Evolutionary conservation across 1,140 invertebrate species (phyloP), one percentile per base, ranked within the genome.

Genomic region (Trachymyrmex cornetzi): DNA sequence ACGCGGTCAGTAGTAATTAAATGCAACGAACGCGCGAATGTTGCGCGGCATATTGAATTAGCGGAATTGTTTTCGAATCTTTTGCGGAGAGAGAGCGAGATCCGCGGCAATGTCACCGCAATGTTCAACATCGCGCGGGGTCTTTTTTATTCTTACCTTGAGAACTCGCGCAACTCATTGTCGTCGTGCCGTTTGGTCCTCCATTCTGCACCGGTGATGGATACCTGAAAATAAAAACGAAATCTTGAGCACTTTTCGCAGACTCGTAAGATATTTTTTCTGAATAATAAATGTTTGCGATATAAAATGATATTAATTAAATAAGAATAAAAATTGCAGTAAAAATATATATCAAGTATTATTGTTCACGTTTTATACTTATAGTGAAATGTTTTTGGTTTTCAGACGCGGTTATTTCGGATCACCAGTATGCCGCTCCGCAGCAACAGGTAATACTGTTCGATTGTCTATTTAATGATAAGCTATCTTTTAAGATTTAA

Each of bases 171-270:
- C 95, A 95, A 69, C 91, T 95, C 93, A 95, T 95, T 61, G 80
- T 81, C 77, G 94, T 92, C 61, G 92, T 91, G 11, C 93, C 93
- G 57, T 93, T 94, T 57, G 93, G 94, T 77, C 92, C 94, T 86
- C 94, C 94, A 63, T 95, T 94, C 87, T 94, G 94, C 66, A 95
- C 94, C 38, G 95, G 95, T 59, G 95, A 95, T 67, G 94, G 93
- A 88, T 95, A 95, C 93, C 95, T 95, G 93, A 7, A 94, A 94
- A 63, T 53, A 90, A 38, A 89, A 90, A 50, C 63, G 59, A 71
- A 84, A 86, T 27, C 38, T 44, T 44, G 19, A 85, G 30, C 19
- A 50, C n/a, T 22, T n/a, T 57, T n/a, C n/a, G 55, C 55, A 57
- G n/a, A 57, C 7, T 57, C 7, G 1, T 57, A 22, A 57, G 55